phyloP scores from a whole-genome alignment of 2,113 vertebrate genomes.

The Misgurnus anguillicaudatus region DNA sequence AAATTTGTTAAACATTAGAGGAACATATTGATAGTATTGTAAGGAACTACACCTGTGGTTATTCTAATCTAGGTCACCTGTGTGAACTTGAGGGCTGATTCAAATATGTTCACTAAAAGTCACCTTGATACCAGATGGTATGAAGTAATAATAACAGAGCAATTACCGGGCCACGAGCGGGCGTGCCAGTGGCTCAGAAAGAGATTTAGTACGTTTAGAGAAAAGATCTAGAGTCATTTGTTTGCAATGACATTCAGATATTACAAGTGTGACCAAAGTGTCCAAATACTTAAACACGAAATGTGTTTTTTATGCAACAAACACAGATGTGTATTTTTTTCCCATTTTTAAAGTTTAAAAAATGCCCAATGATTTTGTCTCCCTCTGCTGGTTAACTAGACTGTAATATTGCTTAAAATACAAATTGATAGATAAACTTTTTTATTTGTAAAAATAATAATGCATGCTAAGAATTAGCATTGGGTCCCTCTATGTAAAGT shows the following conservation, averaged over 20 bases:
- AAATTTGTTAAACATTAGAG: too few relatives aligned
- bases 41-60: not conserved
- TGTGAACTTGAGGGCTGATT: not conserved
- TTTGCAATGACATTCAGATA: not conserved
- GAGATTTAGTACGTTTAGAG: too few relatives aligned
- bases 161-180: too few relatives aligned
- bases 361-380: not conserved
- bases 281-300: not conserved
- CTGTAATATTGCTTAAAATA: not conserved
- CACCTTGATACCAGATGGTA: too few relatives aligned
- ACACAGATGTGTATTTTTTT: not conserved
- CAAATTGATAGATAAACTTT: not conserved
- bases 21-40: not conserved
- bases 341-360: not conserved
- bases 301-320: not conserved
- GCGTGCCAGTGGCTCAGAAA: too few relatives aligned
- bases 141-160: too few relatives aligned
- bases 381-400: slow-evolving; percentile 37
- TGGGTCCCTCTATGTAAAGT: too few relatives aligned
- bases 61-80: not conserved
- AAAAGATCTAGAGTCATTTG: too few relatives aligned
- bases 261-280: not conserved
- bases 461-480: not conserved
- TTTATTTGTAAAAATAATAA: not conserved
- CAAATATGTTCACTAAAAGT: too few relatives aligned